A percentile compares a stretch with the other conserved stretches of the same genome.
These are phyloP conservation scores for Tinamus major DNA, from an alignment of 2,797 vertebrate species.

Conservation along the genomic window DNA sequence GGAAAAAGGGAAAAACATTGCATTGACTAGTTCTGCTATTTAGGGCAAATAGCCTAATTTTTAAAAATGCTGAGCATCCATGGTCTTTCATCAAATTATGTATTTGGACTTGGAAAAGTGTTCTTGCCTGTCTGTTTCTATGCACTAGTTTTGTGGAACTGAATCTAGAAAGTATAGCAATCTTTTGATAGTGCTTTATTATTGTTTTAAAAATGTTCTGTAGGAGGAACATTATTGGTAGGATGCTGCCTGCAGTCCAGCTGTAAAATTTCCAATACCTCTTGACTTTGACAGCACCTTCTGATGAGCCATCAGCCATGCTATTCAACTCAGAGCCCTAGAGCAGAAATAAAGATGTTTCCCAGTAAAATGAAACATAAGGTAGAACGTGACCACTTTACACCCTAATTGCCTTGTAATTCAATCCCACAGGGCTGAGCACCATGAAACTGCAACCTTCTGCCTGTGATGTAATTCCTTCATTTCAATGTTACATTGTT, in stretches of 20 bases:
- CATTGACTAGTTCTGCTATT: background rate
- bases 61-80: background rate
- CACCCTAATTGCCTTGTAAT: background rate
- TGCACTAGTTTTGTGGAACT: background rate
- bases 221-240: background rate
- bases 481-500: background rate
- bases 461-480: background rate
- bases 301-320: background rate
- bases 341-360: background rate
- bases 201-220: background rate
- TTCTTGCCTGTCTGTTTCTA: background rate
- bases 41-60: background rate
- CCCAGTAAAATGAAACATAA: background rate
- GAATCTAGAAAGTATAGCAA: background rate
- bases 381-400: background rate
- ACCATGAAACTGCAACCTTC: background rate
- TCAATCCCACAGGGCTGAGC: background rate
- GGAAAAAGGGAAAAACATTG: background rate
- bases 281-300: background rate
- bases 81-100: background rate
- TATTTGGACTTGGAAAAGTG: background rate
- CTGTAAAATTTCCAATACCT: background rate
- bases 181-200: background rate
- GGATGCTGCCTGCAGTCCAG: background rate
- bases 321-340: background rate